Evolutionary conservation across 2,797 vertebrate species (phyloP).

Genomic region (Alosa sapidissima): DNA sequence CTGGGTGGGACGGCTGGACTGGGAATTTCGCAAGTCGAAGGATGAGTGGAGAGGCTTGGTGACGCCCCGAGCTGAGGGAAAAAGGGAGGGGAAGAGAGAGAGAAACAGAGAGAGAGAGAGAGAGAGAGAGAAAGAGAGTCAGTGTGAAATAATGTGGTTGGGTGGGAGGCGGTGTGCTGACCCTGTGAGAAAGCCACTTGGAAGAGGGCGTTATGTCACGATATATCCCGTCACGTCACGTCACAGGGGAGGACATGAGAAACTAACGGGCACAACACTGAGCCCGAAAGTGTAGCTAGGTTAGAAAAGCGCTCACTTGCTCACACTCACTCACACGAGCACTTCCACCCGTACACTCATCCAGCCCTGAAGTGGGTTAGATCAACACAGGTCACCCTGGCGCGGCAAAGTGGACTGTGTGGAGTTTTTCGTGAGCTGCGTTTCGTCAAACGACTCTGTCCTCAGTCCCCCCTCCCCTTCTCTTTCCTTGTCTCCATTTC

Average conservation of each 20-base stretch:
- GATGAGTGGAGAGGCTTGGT: conserved; percentile 37
- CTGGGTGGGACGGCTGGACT: conserved; percentile 59
- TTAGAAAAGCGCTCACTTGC: neutral
- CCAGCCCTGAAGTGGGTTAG: conserved; percentile 16
- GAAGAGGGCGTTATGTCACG: conserved; percentile 16
- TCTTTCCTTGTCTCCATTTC: conserved; percentile 16
- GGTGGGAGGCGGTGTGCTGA: neutral
- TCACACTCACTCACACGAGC: neutral
- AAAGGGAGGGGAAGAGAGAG: conserved; percentile 50
- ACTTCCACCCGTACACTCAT: neutral
- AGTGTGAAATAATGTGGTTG: conserved; percentile 1
- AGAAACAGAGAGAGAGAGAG: conserved; percentile 36
- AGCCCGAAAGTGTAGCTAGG: neutral
- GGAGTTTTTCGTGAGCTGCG: neutral
- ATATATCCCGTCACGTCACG: conserved; percentile 36
- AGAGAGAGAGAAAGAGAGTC: conserved; percentile 43
- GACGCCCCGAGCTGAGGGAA: conserved; percentile 26
- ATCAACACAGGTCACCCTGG: neutral
- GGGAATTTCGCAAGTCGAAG: conserved; percentile 47
- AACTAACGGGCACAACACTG: conserved; percentile 34
- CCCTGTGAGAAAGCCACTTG: neutral
- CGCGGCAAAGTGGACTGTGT: neutral
- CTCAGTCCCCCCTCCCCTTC: neutral
- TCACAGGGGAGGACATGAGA: neutral
- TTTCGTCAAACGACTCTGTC: neutral